Evolutionary conservation across 1,140 invertebrate species (phyloP).

Genomic region (Littorina saxatilis): DNA sequence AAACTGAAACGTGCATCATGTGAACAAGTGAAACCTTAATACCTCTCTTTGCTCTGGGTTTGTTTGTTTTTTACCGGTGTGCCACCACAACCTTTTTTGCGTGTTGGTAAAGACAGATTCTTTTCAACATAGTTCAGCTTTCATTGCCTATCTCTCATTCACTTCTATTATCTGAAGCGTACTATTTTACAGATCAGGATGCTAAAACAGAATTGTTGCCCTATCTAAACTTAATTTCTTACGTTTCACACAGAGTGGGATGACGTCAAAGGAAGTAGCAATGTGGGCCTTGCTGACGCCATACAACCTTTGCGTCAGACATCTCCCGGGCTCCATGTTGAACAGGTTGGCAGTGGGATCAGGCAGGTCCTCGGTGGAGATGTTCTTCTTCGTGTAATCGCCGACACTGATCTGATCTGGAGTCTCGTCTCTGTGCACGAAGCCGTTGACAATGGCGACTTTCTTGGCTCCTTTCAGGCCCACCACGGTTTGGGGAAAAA

Average conservation of each 20-base stretch:
- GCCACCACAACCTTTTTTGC: too few species aligned
- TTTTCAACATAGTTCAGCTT: too few species aligned
- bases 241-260: constrained; percentile 14
- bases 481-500: background rate
- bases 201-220: too few species aligned
- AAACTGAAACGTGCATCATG: too few species aligned
- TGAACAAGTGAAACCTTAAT: too few species aligned
- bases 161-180: too few species aligned
- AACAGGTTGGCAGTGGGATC: constrained; percentile 25
- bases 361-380: background rate
- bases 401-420: constrained; percentile 8
- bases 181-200: too few species aligned
- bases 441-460: constrained; percentile 24
- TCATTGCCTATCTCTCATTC: too few species aligned
- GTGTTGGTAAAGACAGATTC: too few species aligned
- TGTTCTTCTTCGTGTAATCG: constrained; percentile 20
- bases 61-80: too few species aligned
- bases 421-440: background rate
- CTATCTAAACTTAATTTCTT: background rate
- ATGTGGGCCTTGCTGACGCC: constrained; percentile 32
- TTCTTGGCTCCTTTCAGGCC: constrained; percentile 7
- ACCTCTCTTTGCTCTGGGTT: too few species aligned
- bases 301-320: background rate
- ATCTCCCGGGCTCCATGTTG: constrained; percentile 16
- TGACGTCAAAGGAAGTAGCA: background rate